Base-by-base conservation (phyloP, 2,888 invertebrate genomes). In the Dorcus parallelipipedus region DNA sequence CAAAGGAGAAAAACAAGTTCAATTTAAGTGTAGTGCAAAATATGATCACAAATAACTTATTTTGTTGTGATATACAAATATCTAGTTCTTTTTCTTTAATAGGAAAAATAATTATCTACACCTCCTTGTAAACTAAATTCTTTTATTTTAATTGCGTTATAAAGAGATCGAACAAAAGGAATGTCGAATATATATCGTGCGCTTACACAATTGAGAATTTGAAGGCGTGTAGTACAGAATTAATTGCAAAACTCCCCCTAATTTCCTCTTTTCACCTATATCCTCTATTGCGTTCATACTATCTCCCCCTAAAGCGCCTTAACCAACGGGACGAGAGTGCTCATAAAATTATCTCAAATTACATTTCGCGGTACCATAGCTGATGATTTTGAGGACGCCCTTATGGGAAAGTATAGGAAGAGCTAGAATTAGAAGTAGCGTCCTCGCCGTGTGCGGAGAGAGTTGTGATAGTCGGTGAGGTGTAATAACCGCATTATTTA, bases 401-500 rank as follows among this genome's bases (percentile, higher is more conserved):
- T 55, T 48, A 49, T 38, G 49, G 5, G 9, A 49, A 14, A 10
- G 48, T 6, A 38, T 33, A 20, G 17, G 43, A 54, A 26, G 54
- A 49, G 42, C 53, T 38, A 49, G 51, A 60, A 41, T 54, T 39
- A 47, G 23, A 52, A 40, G 20, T 23, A 23, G 45, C 23, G 41
- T 47, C 45, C 56, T 50, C 47, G 17, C 41, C 26, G 39, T 42
- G 52, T 17, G 38, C 45, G 20, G 54, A 48, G 54, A 45, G 54
- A 43, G 58, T 63, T 66, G 69, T 71, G 71, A 69, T 72, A 73
- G 67, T 72, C 73, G 71, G 69, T 69, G 75, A 74, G 69, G 73
- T 72, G 76, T 76, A 75, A 76, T 76, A 76, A 77, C 73, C 74
- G 74, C 75, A 75, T 77, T 77, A 77, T 76, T 77, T 77, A 77